Base-by-base conservation (phyloP, 2,888 invertebrate genomes). In the Phyllotreta cruciferae region DNA sequence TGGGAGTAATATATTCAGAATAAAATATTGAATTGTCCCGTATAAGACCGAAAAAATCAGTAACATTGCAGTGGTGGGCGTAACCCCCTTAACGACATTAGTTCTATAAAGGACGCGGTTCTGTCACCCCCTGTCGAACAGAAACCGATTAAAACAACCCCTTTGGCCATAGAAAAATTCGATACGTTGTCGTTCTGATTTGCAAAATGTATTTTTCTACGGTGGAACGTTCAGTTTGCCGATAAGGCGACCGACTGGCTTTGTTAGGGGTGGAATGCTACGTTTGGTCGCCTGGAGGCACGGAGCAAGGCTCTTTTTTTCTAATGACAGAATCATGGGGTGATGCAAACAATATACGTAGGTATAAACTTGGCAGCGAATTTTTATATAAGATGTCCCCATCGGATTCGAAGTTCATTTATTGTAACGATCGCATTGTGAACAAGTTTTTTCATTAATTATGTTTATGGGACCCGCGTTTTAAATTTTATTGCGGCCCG, bases 131-230 rank as follows among this genome's bases (percentile, higher is more conserved):
- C 76, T 68, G 74, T 71, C 70, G 77, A 75, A 73, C 75, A 73
- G 74, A 79, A 80, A 79, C 78, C 80, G 80, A 80, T 80, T 80
- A 80, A 80, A 81, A 80, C 79, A 80, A 80, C 80, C 80, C 81
- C 79, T 80, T 79, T 72, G 74, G 75, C 76, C 75, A 76, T 75
- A 70, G 71, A 73, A 77, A 77, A 80, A 80, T 80, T 81, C 80
- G 80, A 81, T 81, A 80, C 80, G 80, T 80, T 80, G 81, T 80
- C 81, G 80, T 73, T 78, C 73, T 74, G 78, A 79, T 79, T 78
- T 77, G 78, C 77, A 71, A 78, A 79, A 78, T 76, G 77, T 73
- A 77, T 62, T 78, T 78, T 76, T 77, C 74, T 66, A 71, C 62
- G 45, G 69, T 65, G 66, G 77, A 57, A 70, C 76, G 70, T 56